Evolutionary conservation across 2,797 vertebrate species (phyloP).

Genomic region (Cottoperca gobio): DNA sequence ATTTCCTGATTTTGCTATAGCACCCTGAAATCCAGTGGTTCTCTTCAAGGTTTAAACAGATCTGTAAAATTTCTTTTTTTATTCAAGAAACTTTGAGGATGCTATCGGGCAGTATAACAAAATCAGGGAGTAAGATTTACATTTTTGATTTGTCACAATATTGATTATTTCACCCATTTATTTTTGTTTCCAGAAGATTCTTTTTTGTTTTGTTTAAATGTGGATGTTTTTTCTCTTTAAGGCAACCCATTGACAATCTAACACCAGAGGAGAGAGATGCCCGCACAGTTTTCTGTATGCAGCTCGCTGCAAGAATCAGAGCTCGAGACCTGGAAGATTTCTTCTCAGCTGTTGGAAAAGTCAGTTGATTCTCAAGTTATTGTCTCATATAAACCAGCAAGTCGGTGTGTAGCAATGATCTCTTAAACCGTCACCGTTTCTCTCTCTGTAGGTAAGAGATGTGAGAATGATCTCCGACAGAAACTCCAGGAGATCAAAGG

Average conservation of each 20-base stretch:
- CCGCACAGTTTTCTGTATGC: slow-evolving; percentile 99
- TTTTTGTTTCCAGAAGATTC: neutral
- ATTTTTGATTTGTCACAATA: neutral
- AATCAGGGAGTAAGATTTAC: neutral
- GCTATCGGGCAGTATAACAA: neutral
- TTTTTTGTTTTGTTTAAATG: neutral
- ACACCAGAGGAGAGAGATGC: slow-evolving; percentile 97
- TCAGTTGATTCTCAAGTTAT: slow-evolving; percentile 57
- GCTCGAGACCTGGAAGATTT: slow-evolving; percentile 98
- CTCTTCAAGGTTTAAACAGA: neutral
- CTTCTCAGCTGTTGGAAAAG: slow-evolving; percentile 99
- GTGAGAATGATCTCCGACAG: slow-evolving; percentile 99
- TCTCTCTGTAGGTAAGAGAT: slow-evolving; percentile 91
- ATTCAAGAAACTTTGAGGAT: neutral
- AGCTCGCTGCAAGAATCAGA: slow-evolving; percentile 96
- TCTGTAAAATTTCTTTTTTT: slow-evolving; percentile 3
- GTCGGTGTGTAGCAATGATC: neutral
- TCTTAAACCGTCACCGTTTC: neutral
- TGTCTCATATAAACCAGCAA: neutral
- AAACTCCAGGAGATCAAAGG: slow-evolving; percentile 98
- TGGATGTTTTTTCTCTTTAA: slow-evolving; percentile 49
- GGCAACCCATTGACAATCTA: slow-evolving; percentile 97
- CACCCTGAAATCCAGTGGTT: neutral
- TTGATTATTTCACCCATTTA: neutral
- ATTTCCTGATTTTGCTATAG: neutral